Evolutionary conservation across 1,140 invertebrate genomes (phyloP), one percentile per base, ranked within the genome.

Genomic region (Drosophila willistoni): DNA sequence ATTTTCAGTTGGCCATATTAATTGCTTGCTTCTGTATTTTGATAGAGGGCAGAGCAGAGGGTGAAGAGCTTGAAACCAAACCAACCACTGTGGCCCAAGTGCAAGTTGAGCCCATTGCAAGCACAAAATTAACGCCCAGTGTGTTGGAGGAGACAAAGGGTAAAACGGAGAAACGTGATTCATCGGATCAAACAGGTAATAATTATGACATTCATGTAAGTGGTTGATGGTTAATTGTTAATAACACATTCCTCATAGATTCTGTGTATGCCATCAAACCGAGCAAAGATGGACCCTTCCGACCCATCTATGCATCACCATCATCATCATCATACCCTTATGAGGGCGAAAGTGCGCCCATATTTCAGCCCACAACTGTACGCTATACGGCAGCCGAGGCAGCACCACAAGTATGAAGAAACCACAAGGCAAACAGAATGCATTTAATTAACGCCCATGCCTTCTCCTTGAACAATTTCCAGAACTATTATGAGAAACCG

Each of bases 161-260:
- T 29, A 90, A 81, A 54, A 90, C 86, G 1, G 86, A 82, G 56
- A 90, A 90, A 57, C 73, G 86, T 7, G 86, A 90, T 60, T 90
- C 86, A 10, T 83, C 86, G 5, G 86, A 81, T 54, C 86, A 90
- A 63, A 90, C 86, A 60, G 82, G 86, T 87, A 25, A 72, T 29
- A 39, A n/a, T 54, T 22, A 54, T 22, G 7, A 12, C 10, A 7
- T 14, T 10, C 19, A 7, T 25, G 63, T 0, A 2, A 44, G 39
- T 10, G 0, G 34, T 25, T 17, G 17, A 3, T n/a, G n/a, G n/a
- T n/a, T n/a, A n/a, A n/a, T n/a, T n/a, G n/a, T 25, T 44, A 54
- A 19, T 14, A 36, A 51, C 4, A 41, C 29, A 42, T 41, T 64
- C n/a, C 14, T 14, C 13, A 41, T 42, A 85, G 82, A 66, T 13